phyloP scores from a whole-genome alignment of 2,888 invertebrate genomes.

The Platycheirus albimanus region DNA sequence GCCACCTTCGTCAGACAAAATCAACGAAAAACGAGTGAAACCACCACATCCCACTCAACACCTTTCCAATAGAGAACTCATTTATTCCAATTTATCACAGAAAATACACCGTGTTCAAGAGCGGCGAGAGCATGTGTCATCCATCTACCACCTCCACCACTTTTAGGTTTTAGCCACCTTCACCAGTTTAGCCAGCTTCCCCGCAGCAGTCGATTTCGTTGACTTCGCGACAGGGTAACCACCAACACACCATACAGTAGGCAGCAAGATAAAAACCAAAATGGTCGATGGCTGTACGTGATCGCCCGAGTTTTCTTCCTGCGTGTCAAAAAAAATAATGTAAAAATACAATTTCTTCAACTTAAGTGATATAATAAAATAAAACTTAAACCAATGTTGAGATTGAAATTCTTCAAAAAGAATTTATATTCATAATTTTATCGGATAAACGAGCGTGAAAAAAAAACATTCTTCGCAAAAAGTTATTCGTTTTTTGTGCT shows the following conservation, averaged over 20 bases:
- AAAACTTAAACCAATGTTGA: slow-evolving; percentile 13
- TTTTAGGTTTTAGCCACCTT: slow-evolving; percentile 27
- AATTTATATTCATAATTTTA: slow-evolving; percentile 14
- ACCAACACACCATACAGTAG: slow-evolving; percentile 76
- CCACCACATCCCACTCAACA: slow-evolving; percentile 56
- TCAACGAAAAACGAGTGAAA: slow-evolving; percentile 30
- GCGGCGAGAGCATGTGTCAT: slow-evolving; percentile 68
- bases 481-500: slow-evolving; percentile 49
- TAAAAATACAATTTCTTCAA: slow-evolving; percentile 34
- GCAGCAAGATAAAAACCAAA: slow-evolving; percentile 79
- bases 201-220: slow-evolving; percentile 61
- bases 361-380: slow-evolving; percentile 26
- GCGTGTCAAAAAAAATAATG: slow-evolving; percentile 66
- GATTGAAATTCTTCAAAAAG: neutral
- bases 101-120: slow-evolving; percentile 55
- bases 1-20: slow-evolving; percentile 13
- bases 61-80: slow-evolving; percentile 68
- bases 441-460: slow-evolving; percentile 26
- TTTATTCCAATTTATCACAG: slow-evolving; percentile 37
- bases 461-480: slow-evolving; percentile 41
- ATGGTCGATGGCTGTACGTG: slow-evolving; percentile 79
- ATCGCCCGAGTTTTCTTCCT: slow-evolving; percentile 73
- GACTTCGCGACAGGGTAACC: slow-evolving; percentile 73
- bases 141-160: slow-evolving; percentile 36
- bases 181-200: slow-evolving; percentile 42